phyloP scores from a whole-genome alignment of 1,140 invertebrate species.

The Cyphomyrmex costatus region DNA sequence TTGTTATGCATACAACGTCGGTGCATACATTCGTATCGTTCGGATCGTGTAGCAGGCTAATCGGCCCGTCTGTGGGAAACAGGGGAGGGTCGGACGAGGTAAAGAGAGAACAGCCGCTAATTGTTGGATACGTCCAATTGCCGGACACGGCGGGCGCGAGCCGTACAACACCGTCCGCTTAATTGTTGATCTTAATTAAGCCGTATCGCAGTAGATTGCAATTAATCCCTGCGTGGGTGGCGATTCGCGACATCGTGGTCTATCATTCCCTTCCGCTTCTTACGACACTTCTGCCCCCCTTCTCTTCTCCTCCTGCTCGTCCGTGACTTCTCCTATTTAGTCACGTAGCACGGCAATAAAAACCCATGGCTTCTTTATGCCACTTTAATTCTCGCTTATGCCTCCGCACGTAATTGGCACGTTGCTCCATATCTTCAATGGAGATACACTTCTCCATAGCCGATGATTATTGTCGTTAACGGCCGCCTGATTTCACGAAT shows the following conservation, averaged over 20 bases:
- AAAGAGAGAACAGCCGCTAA: conserved; percentile 32
- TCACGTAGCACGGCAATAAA: conserved; percentile 65
- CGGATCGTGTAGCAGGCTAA: conserved; percentile 33
- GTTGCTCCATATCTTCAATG: conserved; percentile 57
- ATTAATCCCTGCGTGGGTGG: conserved; percentile 67
- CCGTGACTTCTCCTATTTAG: not conserved
- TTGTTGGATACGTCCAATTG: conserved; percentile 38
- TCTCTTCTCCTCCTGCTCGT: not conserved
- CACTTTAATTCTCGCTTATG: conserved; percentile 64
- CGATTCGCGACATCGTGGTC: conserved; percentile 53
- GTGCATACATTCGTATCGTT: conserved; percentile 9
- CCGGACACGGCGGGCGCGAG: conserved; percentile 34
- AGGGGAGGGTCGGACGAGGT: not conserved
- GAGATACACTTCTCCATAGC: conserved; percentile 45
- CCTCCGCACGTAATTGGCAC: conserved; percentile 62
- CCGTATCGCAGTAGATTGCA: conserved; percentile 69
- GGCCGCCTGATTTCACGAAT: conserved; percentile 36
- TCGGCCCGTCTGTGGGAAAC: conserved; percentile 54
- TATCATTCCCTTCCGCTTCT: conserved; percentile 60
- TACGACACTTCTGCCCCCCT: not conserved
- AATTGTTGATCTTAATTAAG: conserved; percentile 78
- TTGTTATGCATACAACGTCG: conserved; percentile 35
- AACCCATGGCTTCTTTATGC: conserved; percentile 56
- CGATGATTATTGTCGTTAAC: conserved; percentile 46
- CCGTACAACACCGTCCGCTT: conserved; percentile 29